These are phyloP conservation scores for Boulengeromyrus knoepffleri DNA, from an alignment of 2,113 vertebrate genomes.

Conservation along the genomic window DNA sequence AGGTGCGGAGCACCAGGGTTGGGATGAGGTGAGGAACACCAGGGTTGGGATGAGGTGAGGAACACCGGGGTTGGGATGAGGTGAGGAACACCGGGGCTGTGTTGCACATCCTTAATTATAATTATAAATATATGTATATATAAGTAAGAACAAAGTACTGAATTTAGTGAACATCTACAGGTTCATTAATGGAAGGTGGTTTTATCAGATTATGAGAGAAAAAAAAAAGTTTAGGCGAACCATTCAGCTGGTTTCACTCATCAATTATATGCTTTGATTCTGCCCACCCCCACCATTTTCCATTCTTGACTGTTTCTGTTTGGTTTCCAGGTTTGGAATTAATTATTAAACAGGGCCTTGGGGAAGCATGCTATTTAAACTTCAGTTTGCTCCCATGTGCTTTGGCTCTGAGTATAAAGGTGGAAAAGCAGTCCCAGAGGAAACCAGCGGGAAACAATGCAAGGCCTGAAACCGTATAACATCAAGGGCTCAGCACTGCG, in stretches of 20 bases:
- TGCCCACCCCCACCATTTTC: not conserved
- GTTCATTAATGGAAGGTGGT: not conserved
- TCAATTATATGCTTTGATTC: constrained; percentile 44
- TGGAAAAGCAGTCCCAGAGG: constrained; percentile 40
- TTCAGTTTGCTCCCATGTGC: constrained; percentile 43
- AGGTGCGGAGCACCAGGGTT: not conserved
- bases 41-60: not conserved
- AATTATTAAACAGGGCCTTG: constrained; percentile 24
- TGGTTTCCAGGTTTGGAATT: constrained; percentile 18
- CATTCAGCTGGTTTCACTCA: constrained; percentile 36
- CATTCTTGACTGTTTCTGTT: constrained; percentile 2
- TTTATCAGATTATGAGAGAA: not conserved
- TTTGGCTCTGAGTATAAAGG: constrained; percentile 41
- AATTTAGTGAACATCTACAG: not conserved
- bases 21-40: not conserved
- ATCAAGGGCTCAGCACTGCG: constrained; percentile 44
- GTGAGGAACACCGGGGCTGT: not conserved
- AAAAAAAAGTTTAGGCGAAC: not conserved
- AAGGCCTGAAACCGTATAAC: constrained; percentile 50
- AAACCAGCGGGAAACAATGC: constrained; percentile 42
- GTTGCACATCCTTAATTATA: not conserved
- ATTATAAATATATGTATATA: not conserved
- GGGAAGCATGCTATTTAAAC: constrained; percentile 36
- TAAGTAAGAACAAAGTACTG: not conserved
- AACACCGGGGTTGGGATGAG: not conserved